These are phyloP conservation scores for Camptogramma bilineatum DNA, from an alignment of 2,888 invertebrate species.

Conservation along the genomic window DNA sequence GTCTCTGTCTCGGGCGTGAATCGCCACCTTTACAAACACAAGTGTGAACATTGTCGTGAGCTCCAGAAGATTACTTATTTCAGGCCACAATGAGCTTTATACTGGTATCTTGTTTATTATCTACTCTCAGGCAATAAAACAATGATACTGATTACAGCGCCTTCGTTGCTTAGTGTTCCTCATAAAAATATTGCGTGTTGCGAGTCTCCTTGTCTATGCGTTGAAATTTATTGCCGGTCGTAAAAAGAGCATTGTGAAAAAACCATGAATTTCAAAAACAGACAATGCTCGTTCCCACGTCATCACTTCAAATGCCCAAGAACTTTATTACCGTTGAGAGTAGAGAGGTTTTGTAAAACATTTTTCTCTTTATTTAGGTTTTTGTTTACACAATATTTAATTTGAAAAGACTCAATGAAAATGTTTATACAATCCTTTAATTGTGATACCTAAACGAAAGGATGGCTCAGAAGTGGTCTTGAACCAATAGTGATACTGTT, in stretches of 20 bases:
- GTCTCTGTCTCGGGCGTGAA: too few relatives aligned
- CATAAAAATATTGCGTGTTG: constrained; percentile 28
- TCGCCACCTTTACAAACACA: too few relatives aligned
- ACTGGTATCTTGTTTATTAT: background rate
- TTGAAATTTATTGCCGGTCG: constrained; percentile 26
- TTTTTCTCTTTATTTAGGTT: background rate
- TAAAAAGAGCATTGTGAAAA: constrained; percentile 32
- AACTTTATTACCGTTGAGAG: constrained; percentile 18
- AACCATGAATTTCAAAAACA: constrained; percentile 31
- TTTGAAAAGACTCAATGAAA: background rate
- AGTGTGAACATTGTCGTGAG: too few relatives aligned
- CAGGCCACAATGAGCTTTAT: background rate
- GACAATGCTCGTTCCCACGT: constrained; percentile 25
- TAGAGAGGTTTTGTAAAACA: background rate
- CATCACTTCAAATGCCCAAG: constrained; percentile 22
- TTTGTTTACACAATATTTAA: background rate
- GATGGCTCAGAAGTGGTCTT: too few relatives aligned
- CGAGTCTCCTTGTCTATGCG: constrained; percentile 21
- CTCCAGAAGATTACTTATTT: too few relatives aligned
- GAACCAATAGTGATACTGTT: too few relatives aligned
- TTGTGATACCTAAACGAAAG: background rate
- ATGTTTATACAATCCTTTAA: background rate
- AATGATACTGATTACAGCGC: constrained; percentile 17
- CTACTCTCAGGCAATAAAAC: constrained; percentile 14
- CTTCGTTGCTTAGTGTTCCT: constrained; percentile 11